Percentiles rank a stretch among this genome's conserved stretches.
These are phyloP conservation scores for Coreoperca whiteheadi DNA, from an alignment of 2,113 vertebrate genomes.

Conservation along the genomic window DNA sequence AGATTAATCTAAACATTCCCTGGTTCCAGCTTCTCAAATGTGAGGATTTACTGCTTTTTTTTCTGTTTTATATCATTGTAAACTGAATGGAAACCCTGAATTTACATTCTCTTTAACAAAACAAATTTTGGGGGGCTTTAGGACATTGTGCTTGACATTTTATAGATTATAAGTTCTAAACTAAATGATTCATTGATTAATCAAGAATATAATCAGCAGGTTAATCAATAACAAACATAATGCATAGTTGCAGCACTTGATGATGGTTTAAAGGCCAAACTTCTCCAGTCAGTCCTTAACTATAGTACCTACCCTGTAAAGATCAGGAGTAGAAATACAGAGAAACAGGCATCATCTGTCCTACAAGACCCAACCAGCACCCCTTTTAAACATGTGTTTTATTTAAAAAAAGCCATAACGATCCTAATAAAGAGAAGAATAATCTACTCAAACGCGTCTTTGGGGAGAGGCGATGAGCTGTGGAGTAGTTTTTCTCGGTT, in stretches of 20 bases:
- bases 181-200: not conserved
- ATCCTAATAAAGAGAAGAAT: constrained; percentile 44
- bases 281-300: not conserved
- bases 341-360: constrained; percentile 11
- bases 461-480: constrained; percentile 29
- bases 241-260: not conserved
- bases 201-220: not conserved
- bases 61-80: not conserved
- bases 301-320: not conserved
- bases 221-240: not conserved
- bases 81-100: not conserved
- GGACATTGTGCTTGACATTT: not conserved
- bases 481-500: constrained; percentile 37
- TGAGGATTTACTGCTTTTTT: too few relatives aligned
- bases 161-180: too few relatives aligned
- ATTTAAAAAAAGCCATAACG: constrained; percentile 3
- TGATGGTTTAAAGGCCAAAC: not conserved
- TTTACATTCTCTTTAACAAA: not conserved
- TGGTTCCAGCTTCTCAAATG: too few relatives aligned
- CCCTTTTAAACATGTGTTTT: not conserved
- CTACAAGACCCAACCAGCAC: not conserved
- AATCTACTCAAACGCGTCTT: constrained; percentile 19
- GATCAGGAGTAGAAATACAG: not conserved
- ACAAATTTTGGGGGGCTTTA: not conserved
- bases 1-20: too few relatives aligned